Conservation (phyloP, 2,113 vertebrate species). For the Carlito syrichta region DNA sequence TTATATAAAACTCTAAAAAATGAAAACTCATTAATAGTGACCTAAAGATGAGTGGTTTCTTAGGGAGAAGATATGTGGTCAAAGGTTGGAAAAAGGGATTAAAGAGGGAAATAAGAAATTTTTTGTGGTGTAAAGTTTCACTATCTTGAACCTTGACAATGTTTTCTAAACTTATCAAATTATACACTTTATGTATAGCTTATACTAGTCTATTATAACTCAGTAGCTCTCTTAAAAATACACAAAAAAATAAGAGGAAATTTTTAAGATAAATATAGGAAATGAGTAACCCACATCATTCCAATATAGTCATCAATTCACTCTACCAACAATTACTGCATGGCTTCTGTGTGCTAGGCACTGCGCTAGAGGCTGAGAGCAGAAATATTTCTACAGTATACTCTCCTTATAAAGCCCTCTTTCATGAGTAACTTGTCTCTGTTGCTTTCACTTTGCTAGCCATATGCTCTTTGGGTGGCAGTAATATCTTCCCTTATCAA, state of each 20-base stretch:
- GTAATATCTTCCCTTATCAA: slow-evolving; percentile 6
- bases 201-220: neutral
- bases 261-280: neutral
- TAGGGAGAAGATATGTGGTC: neutral
- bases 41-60: neutral
- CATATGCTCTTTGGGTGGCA: neutral
- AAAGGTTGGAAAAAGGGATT: neutral
- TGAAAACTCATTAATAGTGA: neutral
- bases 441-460: neutral
- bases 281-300: slow-evolving; percentile 15
- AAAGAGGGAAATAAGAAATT: neutral
- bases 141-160: neutral
- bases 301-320: neutral
- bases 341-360: neutral
- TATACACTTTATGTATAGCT: neutral
- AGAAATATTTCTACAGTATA: neutral
- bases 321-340: neutral
- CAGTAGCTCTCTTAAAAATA: neutral
- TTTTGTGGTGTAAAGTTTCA: neutral
- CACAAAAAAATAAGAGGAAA: neutral
- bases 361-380: neutral
- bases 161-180: neutral
- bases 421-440: neutral
- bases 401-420: neutral
- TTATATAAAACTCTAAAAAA: neutral